These are phyloP conservation scores for Oreonectes daqikongensis DNA, from an alignment of 2,797 vertebrate species.

Conservation along the genomic window DNA sequence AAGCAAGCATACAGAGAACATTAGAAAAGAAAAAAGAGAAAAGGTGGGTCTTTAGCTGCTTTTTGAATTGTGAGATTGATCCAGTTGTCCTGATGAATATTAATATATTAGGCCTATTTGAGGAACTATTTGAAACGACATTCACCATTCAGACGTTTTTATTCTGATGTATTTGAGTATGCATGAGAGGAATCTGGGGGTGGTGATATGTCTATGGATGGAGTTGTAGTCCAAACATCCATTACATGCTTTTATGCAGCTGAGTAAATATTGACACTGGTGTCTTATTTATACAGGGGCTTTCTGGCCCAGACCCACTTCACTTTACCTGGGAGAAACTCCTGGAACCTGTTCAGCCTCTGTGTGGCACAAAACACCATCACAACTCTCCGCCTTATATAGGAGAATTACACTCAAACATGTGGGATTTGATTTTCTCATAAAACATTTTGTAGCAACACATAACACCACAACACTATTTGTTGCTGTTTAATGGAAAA, in stretches of 20 bases:
- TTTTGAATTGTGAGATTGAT: too few species aligned
- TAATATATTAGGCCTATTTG: too few species aligned
- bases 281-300: conserved; percentile 69
- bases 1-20: too few species aligned
- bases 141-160: not conserved
- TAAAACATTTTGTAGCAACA: not conserved
- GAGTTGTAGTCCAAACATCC: conserved; percentile 63
- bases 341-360: conserved; percentile 56
- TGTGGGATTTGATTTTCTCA: not conserved
- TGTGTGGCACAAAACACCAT: not conserved
- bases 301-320: conserved; percentile 58
- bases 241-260: conserved; percentile 69
- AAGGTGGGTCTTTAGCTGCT: too few species aligned
- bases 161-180: not conserved
- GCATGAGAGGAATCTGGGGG: conserved; percentile 9
- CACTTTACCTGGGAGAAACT: conserved; percentile 65
- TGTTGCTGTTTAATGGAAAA: not conserved
- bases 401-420: not conserved
- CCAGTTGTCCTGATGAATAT: too few species aligned
- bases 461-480: not conserved
- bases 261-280: conserved; percentile 75
- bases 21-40: too few species aligned
- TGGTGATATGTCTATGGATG: conserved; percentile 54
- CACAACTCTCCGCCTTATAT: not conserved
- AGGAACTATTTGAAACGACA: too few species aligned